Conservation (phyloP, 2,113 vertebrate genomes). For the Motacilla alba region DNA sequence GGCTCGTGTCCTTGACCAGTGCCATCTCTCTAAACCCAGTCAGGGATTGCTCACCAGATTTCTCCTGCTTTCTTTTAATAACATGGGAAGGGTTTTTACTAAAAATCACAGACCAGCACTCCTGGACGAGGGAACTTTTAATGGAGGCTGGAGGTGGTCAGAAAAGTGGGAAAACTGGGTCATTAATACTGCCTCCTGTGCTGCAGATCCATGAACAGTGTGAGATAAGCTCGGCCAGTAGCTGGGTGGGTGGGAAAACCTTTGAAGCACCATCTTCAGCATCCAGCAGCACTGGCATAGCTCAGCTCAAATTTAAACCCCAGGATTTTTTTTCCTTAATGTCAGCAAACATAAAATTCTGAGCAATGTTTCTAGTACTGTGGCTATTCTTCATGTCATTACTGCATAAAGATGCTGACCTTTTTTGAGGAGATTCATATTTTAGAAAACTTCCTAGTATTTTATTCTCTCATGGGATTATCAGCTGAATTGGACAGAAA, state of each 20-base stretch:
- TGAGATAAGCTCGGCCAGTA: neutral
- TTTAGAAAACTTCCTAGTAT: neutral
- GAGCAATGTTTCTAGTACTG: neutral
- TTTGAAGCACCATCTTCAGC: neutral
- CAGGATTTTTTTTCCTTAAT: neutral
- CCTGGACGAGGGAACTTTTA: neutral
- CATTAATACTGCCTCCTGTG: neutral
- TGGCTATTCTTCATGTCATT: neutral
- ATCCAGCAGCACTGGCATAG: neutral
- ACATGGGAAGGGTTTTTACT: neutral
- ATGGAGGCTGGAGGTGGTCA: neutral
- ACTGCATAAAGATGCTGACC: neutral
- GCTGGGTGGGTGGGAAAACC: neutral
- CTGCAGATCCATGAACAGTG: rapidly evolving
- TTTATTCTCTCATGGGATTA: neutral
- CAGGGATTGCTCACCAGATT: neutral
- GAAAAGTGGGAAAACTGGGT: neutral
- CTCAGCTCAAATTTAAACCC: neutral
- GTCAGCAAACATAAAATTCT: neutral
- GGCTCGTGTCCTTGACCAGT: rapidly evolving
- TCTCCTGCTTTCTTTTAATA: neutral
- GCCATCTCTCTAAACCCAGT: neutral
- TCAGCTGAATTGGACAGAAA: neutral
- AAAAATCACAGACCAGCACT: neutral
- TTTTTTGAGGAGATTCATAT: neutral